Conservation (phyloP, 1,140 invertebrate species). For the Physella acuta region DNA sequence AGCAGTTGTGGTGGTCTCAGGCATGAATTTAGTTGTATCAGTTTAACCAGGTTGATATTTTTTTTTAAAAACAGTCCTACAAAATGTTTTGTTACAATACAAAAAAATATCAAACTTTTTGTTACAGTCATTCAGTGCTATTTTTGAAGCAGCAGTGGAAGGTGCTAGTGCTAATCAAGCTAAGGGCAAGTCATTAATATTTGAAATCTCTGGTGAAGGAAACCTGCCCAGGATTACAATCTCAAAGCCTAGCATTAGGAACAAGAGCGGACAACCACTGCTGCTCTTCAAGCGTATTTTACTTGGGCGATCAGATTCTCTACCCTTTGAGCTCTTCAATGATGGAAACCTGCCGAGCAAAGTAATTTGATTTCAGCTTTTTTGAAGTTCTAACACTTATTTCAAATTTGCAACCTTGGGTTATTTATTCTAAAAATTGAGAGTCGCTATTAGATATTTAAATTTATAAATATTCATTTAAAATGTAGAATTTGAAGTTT, state of each 20-base stretch:
- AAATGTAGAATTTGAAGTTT: too few species aligned
- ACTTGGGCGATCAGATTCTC: slow-evolving; percentile 45
- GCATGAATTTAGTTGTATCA: background rate
- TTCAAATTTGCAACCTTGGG: too few species aligned
- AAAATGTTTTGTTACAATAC: background rate
- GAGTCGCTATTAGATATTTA: too few species aligned
- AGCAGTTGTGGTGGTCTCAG: too few species aligned
- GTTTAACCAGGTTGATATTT: background rate
- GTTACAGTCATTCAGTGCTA: slow-evolving; percentile 51
- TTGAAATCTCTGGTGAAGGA: slow-evolving; percentile 59
- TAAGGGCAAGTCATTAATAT: slow-evolving; percentile 50
- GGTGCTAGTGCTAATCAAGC: slow-evolving; percentile 46
- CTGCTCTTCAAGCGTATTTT: slow-evolving; percentile 56
- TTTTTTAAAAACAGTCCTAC: background rate
- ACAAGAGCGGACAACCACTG: slow-evolving; percentile 58
- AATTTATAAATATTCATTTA: too few species aligned
- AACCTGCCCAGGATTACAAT: slow-evolving; percentile 57
- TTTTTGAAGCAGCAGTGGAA: slow-evolving; percentile 59
- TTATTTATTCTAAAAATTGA: too few species aligned
- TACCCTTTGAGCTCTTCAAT: slow-evolving; percentile 55
- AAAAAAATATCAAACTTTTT: too few species aligned
- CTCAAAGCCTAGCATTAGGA: slow-evolving; percentile 53
- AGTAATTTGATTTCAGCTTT: too few species aligned
- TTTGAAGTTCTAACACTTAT: too few species aligned
- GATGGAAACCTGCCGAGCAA: slow-evolving; percentile 59